These are phyloP conservation scores for Rhinopomastus cyanomelas DNA, from an alignment of 2,113 vertebrate genomes.

Conservation along the genomic window DNA sequence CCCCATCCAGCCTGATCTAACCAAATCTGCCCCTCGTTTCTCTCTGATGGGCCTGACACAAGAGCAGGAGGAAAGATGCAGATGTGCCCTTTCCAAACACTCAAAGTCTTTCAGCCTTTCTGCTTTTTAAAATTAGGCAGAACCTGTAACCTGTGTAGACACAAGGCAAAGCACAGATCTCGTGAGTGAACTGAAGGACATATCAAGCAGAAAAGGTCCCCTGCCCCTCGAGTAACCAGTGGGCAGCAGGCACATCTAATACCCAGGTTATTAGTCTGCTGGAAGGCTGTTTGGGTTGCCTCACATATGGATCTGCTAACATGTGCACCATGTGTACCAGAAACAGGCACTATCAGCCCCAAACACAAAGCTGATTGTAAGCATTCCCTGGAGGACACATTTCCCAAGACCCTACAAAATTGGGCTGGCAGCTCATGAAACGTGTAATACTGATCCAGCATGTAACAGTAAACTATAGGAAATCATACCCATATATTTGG, in stretches of 20 bases:
- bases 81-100: not conserved
- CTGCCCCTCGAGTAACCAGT: not conserved
- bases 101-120: not conserved
- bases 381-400: conserved; percentile 31
- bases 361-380: conserved; percentile 47
- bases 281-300: not conserved
- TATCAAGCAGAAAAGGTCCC: not conserved
- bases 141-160: not conserved
- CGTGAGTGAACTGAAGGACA: not conserved
- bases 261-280: not conserved
- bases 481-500: conserved; percentile 64
- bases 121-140: not conserved
- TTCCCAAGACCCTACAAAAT: conserved; percentile 62
- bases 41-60: not conserved
- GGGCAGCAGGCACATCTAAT: not conserved
- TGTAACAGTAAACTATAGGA: conserved; percentile 67
- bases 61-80: not conserved
- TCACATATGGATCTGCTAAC: conserved; percentile 58
- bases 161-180: not conserved
- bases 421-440: conserved; percentile 65
- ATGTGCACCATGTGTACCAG: not conserved
- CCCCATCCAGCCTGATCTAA: no score
- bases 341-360: conserved; percentile 21
- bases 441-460: conserved; percentile 14
- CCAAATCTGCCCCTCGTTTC: not conserved